These are phyloP conservation scores for Calyptomena viridis DNA, from an alignment of 2,113 vertebrate species.

Conservation along the genomic window DNA sequence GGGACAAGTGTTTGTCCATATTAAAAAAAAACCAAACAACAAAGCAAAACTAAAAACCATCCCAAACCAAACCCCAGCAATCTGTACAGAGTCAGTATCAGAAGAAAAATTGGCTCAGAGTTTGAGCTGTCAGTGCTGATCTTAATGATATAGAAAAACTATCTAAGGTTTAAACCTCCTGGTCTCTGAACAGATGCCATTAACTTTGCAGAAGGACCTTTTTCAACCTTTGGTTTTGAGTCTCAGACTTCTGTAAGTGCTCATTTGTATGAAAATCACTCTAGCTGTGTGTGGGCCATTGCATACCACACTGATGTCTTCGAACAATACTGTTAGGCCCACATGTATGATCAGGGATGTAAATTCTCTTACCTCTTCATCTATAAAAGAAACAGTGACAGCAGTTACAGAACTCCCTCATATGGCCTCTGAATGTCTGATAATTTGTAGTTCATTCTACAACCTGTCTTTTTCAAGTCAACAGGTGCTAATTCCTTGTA, in stretches of 20 bases:
- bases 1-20: neutral
- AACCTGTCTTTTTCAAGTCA: neutral
- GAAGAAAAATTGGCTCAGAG: neutral
- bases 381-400: neutral
- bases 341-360: neutral
- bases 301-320: neutral
- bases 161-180: neutral
- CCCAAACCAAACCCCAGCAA: neutral
- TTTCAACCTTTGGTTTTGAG: neutral
- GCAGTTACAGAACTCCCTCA: neutral
- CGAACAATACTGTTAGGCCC: neutral
- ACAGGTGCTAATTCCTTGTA: neutral
- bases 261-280: neutral
- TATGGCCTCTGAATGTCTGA: neutral
- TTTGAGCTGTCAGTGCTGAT: neutral
- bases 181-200: neutral
- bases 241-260: neutral
- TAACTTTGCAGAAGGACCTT: neutral
- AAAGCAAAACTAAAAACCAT: neutral
- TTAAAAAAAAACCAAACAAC: neutral
- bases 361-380: neutral
- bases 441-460: neutral
- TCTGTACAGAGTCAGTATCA: neutral
- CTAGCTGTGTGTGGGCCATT: neutral
- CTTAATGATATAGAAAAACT: neutral